These are phyloP conservation scores for Tipula helvola DNA, from an alignment of 2,888 invertebrate genomes.

Conservation along the genomic window DNA sequence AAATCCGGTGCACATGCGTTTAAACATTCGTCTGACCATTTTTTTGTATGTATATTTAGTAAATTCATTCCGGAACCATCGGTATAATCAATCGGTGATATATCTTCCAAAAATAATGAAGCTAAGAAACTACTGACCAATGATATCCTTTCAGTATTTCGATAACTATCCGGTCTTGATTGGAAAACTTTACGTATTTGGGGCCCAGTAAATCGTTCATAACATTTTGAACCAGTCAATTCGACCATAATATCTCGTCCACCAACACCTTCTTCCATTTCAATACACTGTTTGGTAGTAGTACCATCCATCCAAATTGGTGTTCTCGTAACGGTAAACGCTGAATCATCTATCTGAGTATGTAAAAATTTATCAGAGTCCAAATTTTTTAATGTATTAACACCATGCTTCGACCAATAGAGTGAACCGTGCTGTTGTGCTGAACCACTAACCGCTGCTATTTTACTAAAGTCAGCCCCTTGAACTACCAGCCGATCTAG, in stretches of 20 bases:
- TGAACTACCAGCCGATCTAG: conserved; percentile 69
- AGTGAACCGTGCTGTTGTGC: conserved; percentile 92
- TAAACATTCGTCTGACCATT: conserved; percentile 64
- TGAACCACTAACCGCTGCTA: conserved; percentile 73
- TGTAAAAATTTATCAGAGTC: conserved; percentile 66
- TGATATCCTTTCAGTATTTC: conserved; percentile 74
- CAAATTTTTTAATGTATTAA: conserved; percentile 47
- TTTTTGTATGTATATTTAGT: conserved; percentile 62
- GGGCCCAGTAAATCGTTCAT: conserved; percentile 65
- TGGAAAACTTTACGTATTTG: conserved; percentile 85
- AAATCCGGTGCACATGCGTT: conserved; percentile 67
- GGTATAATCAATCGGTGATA: conserved; percentile 81
- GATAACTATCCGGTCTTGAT: conserved; percentile 53
- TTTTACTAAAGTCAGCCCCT: conserved; percentile 69
- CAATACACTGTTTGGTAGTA: conserved; percentile 54
- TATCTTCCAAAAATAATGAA: conserved; percentile 72
- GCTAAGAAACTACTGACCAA: conserved; percentile 87
- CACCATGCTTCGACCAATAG: conserved; percentile 78
- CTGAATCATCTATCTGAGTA: conserved; percentile 61
- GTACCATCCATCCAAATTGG: conserved; percentile 94
- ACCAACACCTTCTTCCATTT: conserved; percentile 71
- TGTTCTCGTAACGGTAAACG: conserved; percentile 66
- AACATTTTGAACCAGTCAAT: conserved; percentile 34
- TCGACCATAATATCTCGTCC: conserved; percentile 36
- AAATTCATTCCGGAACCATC: conserved; percentile 97